phyloP scores from a whole-genome alignment of 2,888 invertebrate genomes.

The Drosophila infuscata region DNA sequence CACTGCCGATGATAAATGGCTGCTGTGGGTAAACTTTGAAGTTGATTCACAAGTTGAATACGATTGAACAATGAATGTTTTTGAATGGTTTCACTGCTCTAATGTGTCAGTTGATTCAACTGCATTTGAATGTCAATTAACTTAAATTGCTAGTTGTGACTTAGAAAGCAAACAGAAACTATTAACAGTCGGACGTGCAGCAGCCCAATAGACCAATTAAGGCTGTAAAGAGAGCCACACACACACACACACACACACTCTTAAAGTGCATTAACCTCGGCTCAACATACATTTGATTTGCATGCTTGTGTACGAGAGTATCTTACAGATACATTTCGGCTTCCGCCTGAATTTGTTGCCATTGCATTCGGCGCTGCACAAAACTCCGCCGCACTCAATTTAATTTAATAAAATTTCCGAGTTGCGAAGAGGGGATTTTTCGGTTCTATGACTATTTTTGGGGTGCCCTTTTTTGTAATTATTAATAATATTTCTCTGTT shows the following conservation, averaged over 20 bases:
- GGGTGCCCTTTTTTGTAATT: constrained; percentile 68
- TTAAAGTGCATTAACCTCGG: constrained; percentile 72
- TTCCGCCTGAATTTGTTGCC: constrained; percentile 42
- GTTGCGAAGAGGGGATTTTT: constrained; percentile 22
- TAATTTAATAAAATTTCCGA: constrained; percentile 75
- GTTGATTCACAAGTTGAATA: constrained; percentile 8
- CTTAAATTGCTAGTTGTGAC: constrained; percentile 78
- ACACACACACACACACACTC: neutral
- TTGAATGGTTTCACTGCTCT: neutral
- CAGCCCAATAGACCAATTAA: constrained; percentile 65
- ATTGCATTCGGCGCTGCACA: constrained; percentile 31
- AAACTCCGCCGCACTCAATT: constrained; percentile 74
- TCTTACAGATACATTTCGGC: constrained; percentile 46
- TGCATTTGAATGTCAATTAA: constrained; percentile 80
- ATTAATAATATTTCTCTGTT: constrained; percentile 66
- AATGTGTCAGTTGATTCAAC: constrained; percentile 68
- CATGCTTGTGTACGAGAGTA: constrained; percentile 48
- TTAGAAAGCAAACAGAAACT: constrained; percentile 66
- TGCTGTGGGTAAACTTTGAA: constrained; percentile 40
- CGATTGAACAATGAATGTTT: constrained; percentile 11
- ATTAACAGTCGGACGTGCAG: constrained; percentile 58
- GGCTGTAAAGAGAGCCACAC: constrained; percentile 24
- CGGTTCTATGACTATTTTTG: constrained; percentile 62
- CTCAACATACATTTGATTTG: constrained; percentile 62
- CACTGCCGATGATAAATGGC: constrained; percentile 55